These are phyloP conservation scores for Rhingia rostrata DNA, from an alignment of 2,888 invertebrate species.

Conservation along the genomic window DNA sequence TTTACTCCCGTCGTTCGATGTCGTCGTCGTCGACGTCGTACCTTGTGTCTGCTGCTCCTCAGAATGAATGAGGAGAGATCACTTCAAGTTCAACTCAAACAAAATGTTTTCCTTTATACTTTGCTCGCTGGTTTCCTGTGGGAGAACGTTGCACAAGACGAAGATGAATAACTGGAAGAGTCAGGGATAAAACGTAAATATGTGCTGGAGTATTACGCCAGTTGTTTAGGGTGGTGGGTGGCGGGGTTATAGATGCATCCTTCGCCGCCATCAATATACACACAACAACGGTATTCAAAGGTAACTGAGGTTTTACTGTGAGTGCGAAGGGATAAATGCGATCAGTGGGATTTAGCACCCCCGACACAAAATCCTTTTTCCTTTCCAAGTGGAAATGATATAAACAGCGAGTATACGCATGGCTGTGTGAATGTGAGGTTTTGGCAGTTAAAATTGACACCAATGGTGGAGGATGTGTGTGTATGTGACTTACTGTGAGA, in stretches of 20 bases:
- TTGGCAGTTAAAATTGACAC: conserved; percentile 42
- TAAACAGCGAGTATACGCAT: conserved; percentile 21
- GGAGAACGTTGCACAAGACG: conserved; percentile 46
- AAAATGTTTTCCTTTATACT: conserved; percentile 73
- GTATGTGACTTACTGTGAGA: conserved; percentile 36
- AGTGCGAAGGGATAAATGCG: conserved; percentile 64
- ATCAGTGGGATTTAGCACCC: conserved; percentile 71
- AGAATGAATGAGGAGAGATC: conserved; percentile 65
- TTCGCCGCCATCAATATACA: conserved; percentile 49
- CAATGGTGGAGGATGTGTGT: conserved; percentile 28
- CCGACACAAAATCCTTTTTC: conserved; percentile 54
- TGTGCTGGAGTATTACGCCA: conserved; percentile 42
- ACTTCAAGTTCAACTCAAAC: conserved; percentile 75
- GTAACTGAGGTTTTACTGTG: conserved; percentile 28
- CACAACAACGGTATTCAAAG: conserved; percentile 62
- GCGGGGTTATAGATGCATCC: conserved; percentile 37
- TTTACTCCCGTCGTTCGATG: conserved; percentile 29
- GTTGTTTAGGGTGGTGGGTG: conserved; percentile 33
- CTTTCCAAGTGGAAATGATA: conserved; percentile 52
- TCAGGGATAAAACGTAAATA: conserved; percentile 68
- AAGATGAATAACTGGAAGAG: conserved; percentile 54
- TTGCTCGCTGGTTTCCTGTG: conserved; percentile 41
- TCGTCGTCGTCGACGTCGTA: not conserved
- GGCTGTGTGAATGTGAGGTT: conserved; percentile 2
- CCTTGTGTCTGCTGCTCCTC: conserved; percentile 15